Percentiles rank a stretch among this genome's conserved stretches.
Conservation (phyloP, 2,888 invertebrate species). For the Nomada flava region DNA sequence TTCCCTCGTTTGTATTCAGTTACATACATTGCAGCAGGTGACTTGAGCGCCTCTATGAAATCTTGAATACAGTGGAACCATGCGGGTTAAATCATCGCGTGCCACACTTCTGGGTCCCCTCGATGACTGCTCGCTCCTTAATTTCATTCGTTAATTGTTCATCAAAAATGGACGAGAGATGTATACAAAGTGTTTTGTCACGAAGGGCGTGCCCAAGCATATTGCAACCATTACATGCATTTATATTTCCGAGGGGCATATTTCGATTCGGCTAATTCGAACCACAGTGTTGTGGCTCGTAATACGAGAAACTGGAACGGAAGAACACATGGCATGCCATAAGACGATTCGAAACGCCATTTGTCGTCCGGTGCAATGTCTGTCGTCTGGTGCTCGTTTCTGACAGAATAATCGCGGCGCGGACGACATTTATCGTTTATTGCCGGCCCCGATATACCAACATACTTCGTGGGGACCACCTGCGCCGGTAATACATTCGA, state of each 20-base stretch:
- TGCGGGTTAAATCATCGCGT: conserved; percentile 21
- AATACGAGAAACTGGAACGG: neutral
- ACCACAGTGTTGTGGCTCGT: neutral
- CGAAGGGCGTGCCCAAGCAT: too few relatives aligned
- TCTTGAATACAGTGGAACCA: conserved; percentile 8
- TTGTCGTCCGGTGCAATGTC: neutral
- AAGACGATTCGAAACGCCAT: conserved; percentile 14
- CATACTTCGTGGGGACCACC: conserved; percentile 10
- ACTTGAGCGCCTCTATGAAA: neutral
- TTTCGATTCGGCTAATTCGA: conserved; percentile 10
- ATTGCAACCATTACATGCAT: too few relatives aligned
- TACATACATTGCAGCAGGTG: conserved; percentile 31
- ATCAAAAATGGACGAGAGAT: neutral
- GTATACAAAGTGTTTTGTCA: neutral
- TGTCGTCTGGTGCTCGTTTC: neutral
- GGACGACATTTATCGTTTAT: conserved; percentile 60
- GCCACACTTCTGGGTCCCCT: neutral
- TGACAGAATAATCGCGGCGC: conserved; percentile 46
- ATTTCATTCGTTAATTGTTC: conserved; percentile 1
- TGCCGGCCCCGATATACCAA: conserved; percentile 40
- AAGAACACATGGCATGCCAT: neutral
- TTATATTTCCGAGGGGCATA: too few relatives aligned
- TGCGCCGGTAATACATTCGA: conserved; percentile 39
- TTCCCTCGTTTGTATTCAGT: conserved; percentile 18
- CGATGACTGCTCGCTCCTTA: neutral